Evolutionary conservation across 2,797 vertebrate species (phyloP), one percentile per base, ranked within the genome.

Genomic region (Tapirus indicus): DNA sequence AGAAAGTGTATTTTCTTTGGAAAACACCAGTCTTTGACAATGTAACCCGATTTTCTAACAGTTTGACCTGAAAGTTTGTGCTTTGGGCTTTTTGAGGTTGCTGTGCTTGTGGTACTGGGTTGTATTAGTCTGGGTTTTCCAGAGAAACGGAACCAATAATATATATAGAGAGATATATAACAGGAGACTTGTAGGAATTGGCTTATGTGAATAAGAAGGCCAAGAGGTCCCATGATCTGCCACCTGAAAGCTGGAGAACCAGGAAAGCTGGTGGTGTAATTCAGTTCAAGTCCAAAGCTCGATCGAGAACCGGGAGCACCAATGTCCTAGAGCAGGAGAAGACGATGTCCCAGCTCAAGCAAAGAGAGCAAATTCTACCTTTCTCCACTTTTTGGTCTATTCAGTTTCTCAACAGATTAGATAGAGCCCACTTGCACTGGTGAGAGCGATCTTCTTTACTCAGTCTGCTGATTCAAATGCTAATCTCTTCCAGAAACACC

Each of bases 1-100:
- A 38, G 20, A 86, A 89, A 44, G 23, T 58, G 29, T 64, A 20
- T 75, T 82, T 80, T 89, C 47, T 8, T 12, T 77, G 2, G 3
- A 89, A 89, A 94, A 75, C 47, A n/a, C 8, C 25, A 44, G 35
- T 56, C 54, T 83, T 56, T 83, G 60, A 69, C 49, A 77, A 82
- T 20, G 20, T n/a, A 92, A 79, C 56, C n/a, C 66, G 82, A 82
- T 69, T 82, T 92, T 71, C 52, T 75, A 66, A 95, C 38, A 75
- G 20, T 94, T 89, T 41, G 87, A 87, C 44, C 44, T 72, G 60
- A 52, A 83, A 52, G 44, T 92, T 80, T 58, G 17, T 72, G 88
- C 38, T 94, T 71, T 60, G n/a, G 44, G 58, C 41, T 88, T 52
- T 88, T 58, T 4, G 13, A 18, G 13, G 23, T 58, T 58, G 52